phyloP scores from a whole-genome alignment of 2,888 invertebrate genomes.

The Nipponacmea schrenckii region DNA sequence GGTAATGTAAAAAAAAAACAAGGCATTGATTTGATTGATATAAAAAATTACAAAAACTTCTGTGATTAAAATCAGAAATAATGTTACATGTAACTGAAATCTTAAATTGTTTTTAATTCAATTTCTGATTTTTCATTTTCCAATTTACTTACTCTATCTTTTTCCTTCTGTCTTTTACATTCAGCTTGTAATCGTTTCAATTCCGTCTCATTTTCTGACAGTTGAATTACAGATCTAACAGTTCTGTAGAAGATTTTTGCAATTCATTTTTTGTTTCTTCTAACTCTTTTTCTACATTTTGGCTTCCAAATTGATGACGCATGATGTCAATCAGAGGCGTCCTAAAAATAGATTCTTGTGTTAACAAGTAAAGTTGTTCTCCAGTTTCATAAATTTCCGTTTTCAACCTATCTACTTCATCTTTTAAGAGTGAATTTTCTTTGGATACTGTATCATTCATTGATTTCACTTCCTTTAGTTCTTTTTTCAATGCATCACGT shows the following conservation, averaged over 20 bases:
- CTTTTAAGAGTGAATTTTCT: no score
- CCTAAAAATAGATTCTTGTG: constrained; percentile 19
- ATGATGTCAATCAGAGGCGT: constrained; percentile 4
- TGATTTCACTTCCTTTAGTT: no score
- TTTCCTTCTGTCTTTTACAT: constrained; percentile 23
- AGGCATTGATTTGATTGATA: neutral
- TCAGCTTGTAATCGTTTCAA: constrained; percentile 13
- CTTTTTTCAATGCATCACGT: no score
- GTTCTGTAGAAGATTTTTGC: constrained; percentile 1
- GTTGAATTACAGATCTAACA: constrained; percentile 22
- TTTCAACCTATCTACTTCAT: constrained; percentile 17
- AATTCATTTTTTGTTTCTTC: neutral
- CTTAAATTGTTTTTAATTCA: no score
- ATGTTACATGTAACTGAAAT: no score
- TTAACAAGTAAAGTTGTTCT: constrained; percentile 7
- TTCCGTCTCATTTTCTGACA: constrained; percentile 18
- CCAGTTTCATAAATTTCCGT: no score
- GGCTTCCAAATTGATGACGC: constrained; percentile 9
- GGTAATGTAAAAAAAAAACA: neutral
- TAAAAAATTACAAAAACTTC: constrained; percentile 9
- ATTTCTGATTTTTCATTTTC: no score
- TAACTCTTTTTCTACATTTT: neutral
- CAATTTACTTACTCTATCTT: constrained; percentile 16
- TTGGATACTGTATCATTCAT: no score
- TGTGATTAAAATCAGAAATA: constrained; percentile 12